Base-by-base conservation (phyloP, 2,797 vertebrate species). In the Mus spretus region DNA sequence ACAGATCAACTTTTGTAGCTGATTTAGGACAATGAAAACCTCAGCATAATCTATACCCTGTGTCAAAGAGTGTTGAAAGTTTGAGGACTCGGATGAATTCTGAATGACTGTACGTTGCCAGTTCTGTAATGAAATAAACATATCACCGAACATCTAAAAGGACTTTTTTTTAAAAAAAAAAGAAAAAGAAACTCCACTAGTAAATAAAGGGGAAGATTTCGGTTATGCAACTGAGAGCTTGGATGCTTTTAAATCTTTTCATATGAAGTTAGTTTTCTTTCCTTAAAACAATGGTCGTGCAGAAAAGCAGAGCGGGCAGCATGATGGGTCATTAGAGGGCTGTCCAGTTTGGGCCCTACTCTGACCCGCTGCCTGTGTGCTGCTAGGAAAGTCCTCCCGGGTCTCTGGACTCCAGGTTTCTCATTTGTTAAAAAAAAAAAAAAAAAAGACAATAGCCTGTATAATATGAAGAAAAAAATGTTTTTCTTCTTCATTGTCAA, bases 81-180 rank as follows among this genome's bases (percentile, higher is more conserved):
- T 94, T 97, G 95, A 97, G 96, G 91, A 92, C 83, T 92, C 95
- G 57, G 81, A 97, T 92, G 61, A 94, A 91, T 96, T 95, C 86
- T 96, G 83, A 96, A 81, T 83, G 93, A 87, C 37, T 1, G 0
- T 22, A 47, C 59, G n/a, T 55, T 97, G 80, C 92, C 96, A 96
- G 78, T 70, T 97, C 89, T 94, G 89, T 97, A 96, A 97, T 97
- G 92, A 97, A 97, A 96, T 96, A 96, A 97, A 94, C 84, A 65
- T 93, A 94, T 97, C 91, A 57, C 37, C 89, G 92, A 83, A 67
- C 93, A 59, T 95, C 94, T 86, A 40, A 89, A 95, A 95, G 81
- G 11, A 40, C 92, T 92, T 19, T 19, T 53, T 22, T 55, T 55
- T 2, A n/a, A n/a, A n/a, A n/a, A 3, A 55, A 55, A 55, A 55